These are phyloP conservation scores for Ornithorhynchus anatinus DNA, from an alignment of 2,113 vertebrate genomes.

Conservation along the genomic window DNA sequence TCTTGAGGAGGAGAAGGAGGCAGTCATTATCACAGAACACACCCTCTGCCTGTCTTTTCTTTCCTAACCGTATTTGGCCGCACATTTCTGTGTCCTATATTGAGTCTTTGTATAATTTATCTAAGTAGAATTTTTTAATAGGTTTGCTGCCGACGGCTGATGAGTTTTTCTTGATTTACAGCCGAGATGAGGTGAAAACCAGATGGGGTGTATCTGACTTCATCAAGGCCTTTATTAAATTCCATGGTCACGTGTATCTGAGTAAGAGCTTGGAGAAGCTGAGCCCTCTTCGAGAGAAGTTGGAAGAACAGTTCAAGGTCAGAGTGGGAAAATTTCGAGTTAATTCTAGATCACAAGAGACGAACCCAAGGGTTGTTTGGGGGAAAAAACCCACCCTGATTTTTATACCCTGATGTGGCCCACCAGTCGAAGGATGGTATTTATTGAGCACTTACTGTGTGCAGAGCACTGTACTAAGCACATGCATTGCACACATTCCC, in stretches of 20 bases:
- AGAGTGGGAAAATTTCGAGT: slow-evolving; percentile 32
- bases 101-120: no score
- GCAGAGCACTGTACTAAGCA: no score
- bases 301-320: slow-evolving; percentile 99
- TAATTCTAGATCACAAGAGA: slow-evolving; percentile 2
- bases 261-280: slow-evolving; percentile 93
- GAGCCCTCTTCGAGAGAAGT: slow-evolving; percentile 87
- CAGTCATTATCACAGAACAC: not conserved
- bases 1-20: not conserved
- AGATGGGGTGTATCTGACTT: slow-evolving; percentile 97
- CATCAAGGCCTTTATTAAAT: slow-evolving; percentile 97
- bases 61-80: not conserved
- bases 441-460: not conserved
- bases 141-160: slow-evolving; percentile 34
- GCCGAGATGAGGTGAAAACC: slow-evolving; percentile 95
- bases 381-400: not conserved
- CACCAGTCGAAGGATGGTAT: no score
- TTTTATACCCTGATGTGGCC: slow-evolving; percentile 2
- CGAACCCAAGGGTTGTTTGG: not conserved
- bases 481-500: not conserved
- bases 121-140: no score
- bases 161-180: slow-evolving; percentile 59
- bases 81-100: no score
- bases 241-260: slow-evolving; percentile 97
- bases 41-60: not conserved